Conservation (phyloP, 2,797 vertebrate species). For the Loriculus beryllinus region DNA sequence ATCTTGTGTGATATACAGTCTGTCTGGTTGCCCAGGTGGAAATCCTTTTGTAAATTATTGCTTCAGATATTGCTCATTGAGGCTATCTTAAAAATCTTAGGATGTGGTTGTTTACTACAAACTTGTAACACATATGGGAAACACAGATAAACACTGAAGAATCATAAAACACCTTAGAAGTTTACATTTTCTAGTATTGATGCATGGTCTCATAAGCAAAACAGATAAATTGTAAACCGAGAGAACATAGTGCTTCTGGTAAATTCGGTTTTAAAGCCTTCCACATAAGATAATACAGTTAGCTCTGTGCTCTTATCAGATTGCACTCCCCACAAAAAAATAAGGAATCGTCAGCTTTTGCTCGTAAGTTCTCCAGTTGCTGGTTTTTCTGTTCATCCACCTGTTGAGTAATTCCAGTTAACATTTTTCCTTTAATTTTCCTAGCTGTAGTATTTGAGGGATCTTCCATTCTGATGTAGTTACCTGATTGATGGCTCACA, state of each 20-base stretch:
- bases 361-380: background rate
- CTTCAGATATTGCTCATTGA: background rate
- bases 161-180: background rate
- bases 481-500: background rate
- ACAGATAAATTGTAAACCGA: background rate
- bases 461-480: background rate
- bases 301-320: background rate
- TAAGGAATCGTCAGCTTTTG: background rate
- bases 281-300: background rate
- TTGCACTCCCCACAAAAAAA: background rate
- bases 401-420: background rate
- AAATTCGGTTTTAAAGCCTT: background rate
- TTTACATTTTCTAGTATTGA: background rate
- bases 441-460: background rate
- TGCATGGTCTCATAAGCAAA: background rate
- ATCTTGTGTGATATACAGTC: background rate
- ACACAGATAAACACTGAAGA: background rate
- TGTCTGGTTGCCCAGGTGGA: background rate
- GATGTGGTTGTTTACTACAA: background rate
- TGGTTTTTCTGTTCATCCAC: background rate
- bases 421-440: background rate
- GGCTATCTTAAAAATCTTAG: background rate
- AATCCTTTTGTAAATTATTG: background rate
- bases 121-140: rapidly evolving
- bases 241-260: background rate